Percentiles rank a stretch among this genome's conserved stretches.
phyloP scores from a whole-genome alignment of 30 jellyfish, hydroid and myxozoan species.

The Aurelia coerulea region DNA sequence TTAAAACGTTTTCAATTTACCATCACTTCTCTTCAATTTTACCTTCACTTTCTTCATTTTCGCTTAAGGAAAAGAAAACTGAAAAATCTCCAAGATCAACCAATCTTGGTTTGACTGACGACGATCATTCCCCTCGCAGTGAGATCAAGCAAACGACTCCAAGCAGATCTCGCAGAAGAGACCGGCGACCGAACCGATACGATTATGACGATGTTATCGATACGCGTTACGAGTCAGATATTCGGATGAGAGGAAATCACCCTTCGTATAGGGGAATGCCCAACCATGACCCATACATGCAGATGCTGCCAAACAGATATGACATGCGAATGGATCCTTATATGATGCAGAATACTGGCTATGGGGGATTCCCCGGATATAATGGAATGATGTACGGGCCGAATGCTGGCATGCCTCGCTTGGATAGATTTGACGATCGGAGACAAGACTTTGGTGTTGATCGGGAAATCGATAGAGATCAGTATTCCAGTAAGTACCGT shows the following conservation, averaged over 20 bases:
- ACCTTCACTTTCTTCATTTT: neutral
- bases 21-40: neutral
- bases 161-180: slow-evolving; percentile 6
- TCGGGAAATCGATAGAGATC: neutral
- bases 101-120: neutral
- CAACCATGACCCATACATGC: slow-evolving; percentile 52
- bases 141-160: neutral
- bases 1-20: no score
- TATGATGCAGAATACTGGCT: slow-evolving; percentile 48
- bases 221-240: slow-evolving; percentile 2
- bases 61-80: neutral
- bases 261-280: slow-evolving; percentile 39
- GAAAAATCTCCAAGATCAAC: slow-evolving; percentile 20
- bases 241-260: slow-evolving; percentile 7
- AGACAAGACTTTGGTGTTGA: slow-evolving; percentile 8
- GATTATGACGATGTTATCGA: slow-evolving; percentile 15
- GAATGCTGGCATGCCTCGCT: slow-evolving; percentile 40
- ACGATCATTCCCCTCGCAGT: neutral
- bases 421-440: slow-evolving; percentile 24
- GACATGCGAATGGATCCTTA: slow-evolving; percentile 58
- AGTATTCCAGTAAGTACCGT: slow-evolving; percentile 9
- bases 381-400: slow-evolving; percentile 37
- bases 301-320: slow-evolving; percentile 50
- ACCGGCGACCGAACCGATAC: neutral
- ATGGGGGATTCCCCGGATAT: slow-evolving; percentile 58